Percentiles rank a stretch among this genome's conserved stretches.
Conservation (phyloP, 2,888 invertebrate species). For the Craniophora ligustri region DNA sequence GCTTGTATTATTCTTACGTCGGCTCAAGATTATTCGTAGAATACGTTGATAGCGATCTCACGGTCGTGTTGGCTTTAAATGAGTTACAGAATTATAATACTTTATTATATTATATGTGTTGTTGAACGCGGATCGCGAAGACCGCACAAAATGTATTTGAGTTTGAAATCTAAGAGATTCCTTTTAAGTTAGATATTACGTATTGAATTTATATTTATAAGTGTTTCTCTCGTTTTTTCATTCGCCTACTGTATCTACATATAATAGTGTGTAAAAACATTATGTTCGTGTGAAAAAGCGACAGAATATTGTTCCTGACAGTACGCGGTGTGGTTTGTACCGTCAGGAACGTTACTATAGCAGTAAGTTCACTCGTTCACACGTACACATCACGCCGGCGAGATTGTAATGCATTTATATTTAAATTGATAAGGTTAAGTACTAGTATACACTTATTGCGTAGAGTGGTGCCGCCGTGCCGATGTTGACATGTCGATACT, state of each 20-base stretch:
- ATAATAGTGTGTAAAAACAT: conserved; percentile 26
- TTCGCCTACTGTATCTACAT: conserved; percentile 25
- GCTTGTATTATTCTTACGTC: conserved; percentile 43
- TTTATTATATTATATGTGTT: conserved; percentile 53
- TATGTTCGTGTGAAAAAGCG: conserved; percentile 43
- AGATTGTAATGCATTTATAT: conserved; percentile 82
- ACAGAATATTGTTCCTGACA: conserved; percentile 12
- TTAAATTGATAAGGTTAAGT: conserved; percentile 49
- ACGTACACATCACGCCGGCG: conserved; percentile 65
- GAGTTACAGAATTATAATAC: conserved; percentile 57
- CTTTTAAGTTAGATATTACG: conserved; percentile 55
- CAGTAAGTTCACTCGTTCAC: conserved; percentile 46
- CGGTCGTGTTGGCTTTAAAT: conserved; percentile 67
- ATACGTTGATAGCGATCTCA: conserved; percentile 33
- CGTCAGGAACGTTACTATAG: conserved; percentile 4
- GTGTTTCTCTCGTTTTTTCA: conserved; percentile 55
- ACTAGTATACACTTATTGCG: not conserved
- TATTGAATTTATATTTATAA: conserved; percentile 23
- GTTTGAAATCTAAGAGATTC: conserved; percentile 72
- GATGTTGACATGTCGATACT: not conserved
- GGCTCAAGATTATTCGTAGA: conserved; percentile 60
- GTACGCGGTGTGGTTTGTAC: not conserved
- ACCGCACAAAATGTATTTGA: conserved; percentile 71
- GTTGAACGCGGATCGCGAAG: conserved; percentile 59
- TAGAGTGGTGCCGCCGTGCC: not conserved